phyloP scores from a whole-genome alignment of 2,113 vertebrate genomes.

The Thamnophis sirtalis region DNA sequence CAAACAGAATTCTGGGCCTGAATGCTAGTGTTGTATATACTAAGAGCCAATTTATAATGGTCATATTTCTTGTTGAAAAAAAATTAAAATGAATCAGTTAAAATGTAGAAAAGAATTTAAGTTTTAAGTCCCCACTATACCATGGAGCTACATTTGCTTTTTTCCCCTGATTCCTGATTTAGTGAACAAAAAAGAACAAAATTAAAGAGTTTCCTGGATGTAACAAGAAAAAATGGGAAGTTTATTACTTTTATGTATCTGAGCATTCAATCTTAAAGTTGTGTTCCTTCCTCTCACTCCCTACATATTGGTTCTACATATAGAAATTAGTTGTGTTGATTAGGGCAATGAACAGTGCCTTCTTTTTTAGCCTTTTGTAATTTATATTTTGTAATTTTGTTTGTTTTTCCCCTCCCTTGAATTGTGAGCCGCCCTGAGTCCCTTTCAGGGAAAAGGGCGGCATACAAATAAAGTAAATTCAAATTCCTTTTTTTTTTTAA shows the following conservation, averaged over 20 bases:
- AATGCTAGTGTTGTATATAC: neutral
- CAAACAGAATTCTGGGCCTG: neutral
- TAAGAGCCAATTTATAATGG: neutral
- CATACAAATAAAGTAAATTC: no score
- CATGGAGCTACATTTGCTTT: neutral
- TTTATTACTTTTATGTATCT: neutral
- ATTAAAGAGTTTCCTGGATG: neutral
- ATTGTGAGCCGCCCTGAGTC: no score
- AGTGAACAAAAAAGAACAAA: neutral
- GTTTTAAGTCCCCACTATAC: neutral
- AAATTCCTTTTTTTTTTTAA: no score
- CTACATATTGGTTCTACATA: neutral
- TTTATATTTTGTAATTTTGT: no score
- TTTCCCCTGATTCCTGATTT: neutral
- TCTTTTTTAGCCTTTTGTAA: neutral
- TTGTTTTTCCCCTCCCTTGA: no score
- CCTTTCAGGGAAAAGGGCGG: no score
- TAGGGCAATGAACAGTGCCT: neutral
- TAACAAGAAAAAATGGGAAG: neutral
- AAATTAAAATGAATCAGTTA: neutral
- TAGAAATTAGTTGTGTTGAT: neutral
- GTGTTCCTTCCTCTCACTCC: neutral
- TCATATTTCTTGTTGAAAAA: neutral
- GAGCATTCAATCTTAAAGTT: neutral
- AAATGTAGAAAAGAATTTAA: neutral